These are phyloP conservation scores for Clarias platycephalus DNA, from an alignment of 2,797 vertebrate species.

Conservation along the genomic window DNA sequence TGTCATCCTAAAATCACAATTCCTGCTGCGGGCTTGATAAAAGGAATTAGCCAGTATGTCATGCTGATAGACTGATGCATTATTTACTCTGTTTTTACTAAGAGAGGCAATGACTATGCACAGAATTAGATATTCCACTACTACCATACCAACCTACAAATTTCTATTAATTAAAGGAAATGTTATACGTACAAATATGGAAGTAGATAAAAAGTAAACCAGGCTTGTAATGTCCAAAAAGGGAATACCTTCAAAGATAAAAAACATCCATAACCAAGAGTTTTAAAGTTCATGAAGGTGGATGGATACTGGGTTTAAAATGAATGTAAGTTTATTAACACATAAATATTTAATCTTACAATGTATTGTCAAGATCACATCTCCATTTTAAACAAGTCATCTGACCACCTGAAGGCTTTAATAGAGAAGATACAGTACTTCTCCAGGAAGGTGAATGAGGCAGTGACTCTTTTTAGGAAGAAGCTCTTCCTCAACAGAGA, in stretches of 20 bases:
- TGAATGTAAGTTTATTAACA: no score
- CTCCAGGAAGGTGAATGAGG: no score
- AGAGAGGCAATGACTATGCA: neutral
- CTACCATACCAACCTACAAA: neutral
- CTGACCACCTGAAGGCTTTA: no score
- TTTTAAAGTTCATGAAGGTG: neutral
- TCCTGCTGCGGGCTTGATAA: slow-evolving; percentile 13
- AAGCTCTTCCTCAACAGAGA: no score
- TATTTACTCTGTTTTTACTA: slow-evolving; percentile 5
- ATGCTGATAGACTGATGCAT: slow-evolving; percentile 1
- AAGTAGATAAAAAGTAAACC: neutral
- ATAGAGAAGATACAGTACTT: no score
- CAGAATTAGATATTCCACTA: neutral
- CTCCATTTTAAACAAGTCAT: no score
- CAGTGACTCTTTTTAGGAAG: no score
- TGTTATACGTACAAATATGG: neutral
- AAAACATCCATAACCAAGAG: neutral
- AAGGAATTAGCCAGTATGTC: slow-evolving; percentile 9
- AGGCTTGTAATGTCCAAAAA: neutral
- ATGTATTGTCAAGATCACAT: no score
- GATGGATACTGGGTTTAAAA: no score
- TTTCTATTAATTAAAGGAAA: no score
- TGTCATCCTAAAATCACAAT: slow-evolving; percentile 5
- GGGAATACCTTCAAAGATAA: neutral
- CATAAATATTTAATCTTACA: no score